Base-by-base conservation (phyloP, 2,113 vertebrate species). In the Falcunculus frontatus region DNA sequence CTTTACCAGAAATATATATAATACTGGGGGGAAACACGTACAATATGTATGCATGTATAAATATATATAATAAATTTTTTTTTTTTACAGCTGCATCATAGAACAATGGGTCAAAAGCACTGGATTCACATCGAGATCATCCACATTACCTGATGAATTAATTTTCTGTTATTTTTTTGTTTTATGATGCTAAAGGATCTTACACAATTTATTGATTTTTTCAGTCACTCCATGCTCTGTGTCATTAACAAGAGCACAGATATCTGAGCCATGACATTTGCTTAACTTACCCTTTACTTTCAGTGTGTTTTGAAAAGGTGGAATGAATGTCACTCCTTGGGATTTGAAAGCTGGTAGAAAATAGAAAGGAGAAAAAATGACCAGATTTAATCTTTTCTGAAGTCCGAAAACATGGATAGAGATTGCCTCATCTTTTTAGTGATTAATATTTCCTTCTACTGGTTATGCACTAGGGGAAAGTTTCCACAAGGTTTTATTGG, bases 261-360 rank as follows among this genome's bases (percentile, higher is more conserved):
- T 60, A 50, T 27, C 26, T 87, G 26, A 87, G 11, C 27, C 18
- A 35, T 26, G n/a, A 64, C 20, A 53, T 69, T 49, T 56, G 11
- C 33, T 65, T 56, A 75, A 84, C 97, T 97, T 95, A 98, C 98
- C 93, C 65, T 94, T 97, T 37, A 98, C 50, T 80, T 93, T 86
- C 4, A 97, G 68, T 5, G 68, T 7, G 1, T 96, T 96, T 90
- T 26, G 91, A 63, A 95, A 19, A 41, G 97, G 72, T 21, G 96
- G 92, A 44, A 97, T 90, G 76, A 97, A 35, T 15, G 87, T 93
- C 78, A 96, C 88, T 53, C 56, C 87, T 4, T 30, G 87, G 33
- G 87, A 80, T 10, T 76, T 77, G 1, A 47, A 63, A 88, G 49
- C 47, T 60, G 69, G 16, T 83, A 42, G 37, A 82, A 94, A 78